These are phyloP conservation scores for Melinaea menophilus DNA, from an alignment of 2,888 invertebrate species.

Conservation along the genomic window DNA sequence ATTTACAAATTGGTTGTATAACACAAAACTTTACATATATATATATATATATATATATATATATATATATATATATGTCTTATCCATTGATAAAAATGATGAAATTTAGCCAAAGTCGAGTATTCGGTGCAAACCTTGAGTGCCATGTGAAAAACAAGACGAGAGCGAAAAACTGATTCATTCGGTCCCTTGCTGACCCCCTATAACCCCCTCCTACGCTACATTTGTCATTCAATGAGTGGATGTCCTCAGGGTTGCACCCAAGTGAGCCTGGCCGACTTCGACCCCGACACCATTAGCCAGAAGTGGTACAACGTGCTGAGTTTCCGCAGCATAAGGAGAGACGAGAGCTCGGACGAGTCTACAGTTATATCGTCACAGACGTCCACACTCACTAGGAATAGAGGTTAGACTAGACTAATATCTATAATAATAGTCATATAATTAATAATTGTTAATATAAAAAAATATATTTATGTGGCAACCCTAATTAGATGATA, in stretches of 20 bases:
- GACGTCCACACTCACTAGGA: constrained; percentile 95
- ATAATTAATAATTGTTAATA: too few relatives aligned
- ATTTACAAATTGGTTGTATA: too few relatives aligned
- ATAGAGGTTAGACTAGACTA: constrained; percentile 76
- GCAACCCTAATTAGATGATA: background rate
- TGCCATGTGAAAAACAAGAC: constrained; percentile 69
- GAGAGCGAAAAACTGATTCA: constrained; percentile 71
- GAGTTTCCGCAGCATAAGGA: constrained; percentile 76
- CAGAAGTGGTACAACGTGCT: constrained; percentile 97
- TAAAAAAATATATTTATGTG: background rate
- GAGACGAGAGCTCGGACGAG: constrained; percentile 97
- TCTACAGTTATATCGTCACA: constrained; percentile 98
- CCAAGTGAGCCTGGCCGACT: constrained; percentile 97
- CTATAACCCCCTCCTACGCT: background rate
- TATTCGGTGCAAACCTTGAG: constrained; percentile 70
- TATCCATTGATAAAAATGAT: constrained; percentile 48
- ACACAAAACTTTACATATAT: too few relatives aligned
- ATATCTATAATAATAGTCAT: too few relatives aligned
- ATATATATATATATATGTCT: background rate
- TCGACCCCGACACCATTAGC: constrained; percentile 88
- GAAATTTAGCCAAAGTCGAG: constrained; percentile 76
- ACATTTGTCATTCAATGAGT: constrained; percentile 5
- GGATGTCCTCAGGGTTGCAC: constrained; percentile 86
- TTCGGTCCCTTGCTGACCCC: background rate
- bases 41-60: background rate